phyloP scores from a whole-genome alignment of 2,888 invertebrate genomes.

The Diogma glabrata region DNA sequence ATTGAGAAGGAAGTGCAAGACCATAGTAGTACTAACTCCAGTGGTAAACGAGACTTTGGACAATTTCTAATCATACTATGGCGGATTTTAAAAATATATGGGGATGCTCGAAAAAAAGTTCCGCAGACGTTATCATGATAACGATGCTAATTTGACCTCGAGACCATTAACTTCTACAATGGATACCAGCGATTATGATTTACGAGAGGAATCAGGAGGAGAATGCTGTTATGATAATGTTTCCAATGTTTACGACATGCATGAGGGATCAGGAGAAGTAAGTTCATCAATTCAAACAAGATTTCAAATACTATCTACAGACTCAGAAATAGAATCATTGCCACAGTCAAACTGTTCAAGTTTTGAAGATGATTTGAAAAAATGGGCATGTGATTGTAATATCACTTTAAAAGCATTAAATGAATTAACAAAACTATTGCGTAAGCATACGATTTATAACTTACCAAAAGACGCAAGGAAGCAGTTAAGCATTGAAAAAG shows the following conservation, averaged over 20 bases:
- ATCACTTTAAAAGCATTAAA: neutral
- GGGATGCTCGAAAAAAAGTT: neutral
- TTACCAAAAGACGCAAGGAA: neutral
- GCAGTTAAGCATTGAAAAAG: neutral
- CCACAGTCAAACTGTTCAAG: too few relatives aligned
- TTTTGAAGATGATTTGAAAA: neutral
- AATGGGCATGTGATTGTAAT: neutral
- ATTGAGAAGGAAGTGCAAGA: too few relatives aligned
- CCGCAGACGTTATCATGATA: neutral
- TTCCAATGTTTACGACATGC: neutral
- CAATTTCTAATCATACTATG: neutral
- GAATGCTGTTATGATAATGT: neutral
- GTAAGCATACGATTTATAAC: neutral
- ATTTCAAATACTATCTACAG: neutral
- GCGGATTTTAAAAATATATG: neutral
- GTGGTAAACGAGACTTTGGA: too few relatives aligned
- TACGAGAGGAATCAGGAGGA: neutral
- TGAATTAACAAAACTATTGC: neutral
- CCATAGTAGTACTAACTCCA: too few relatives aligned
- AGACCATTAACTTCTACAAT: neutral
- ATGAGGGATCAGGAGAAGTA: too few relatives aligned
- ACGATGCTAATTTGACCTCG: neutral
- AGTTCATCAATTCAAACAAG: neutral
- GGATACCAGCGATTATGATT: neutral
- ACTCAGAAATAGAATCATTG: neutral